These are phyloP conservation scores for Luperina nickerlii DNA, from an alignment of 2,888 invertebrate genomes.

Conservation along the genomic window DNA sequence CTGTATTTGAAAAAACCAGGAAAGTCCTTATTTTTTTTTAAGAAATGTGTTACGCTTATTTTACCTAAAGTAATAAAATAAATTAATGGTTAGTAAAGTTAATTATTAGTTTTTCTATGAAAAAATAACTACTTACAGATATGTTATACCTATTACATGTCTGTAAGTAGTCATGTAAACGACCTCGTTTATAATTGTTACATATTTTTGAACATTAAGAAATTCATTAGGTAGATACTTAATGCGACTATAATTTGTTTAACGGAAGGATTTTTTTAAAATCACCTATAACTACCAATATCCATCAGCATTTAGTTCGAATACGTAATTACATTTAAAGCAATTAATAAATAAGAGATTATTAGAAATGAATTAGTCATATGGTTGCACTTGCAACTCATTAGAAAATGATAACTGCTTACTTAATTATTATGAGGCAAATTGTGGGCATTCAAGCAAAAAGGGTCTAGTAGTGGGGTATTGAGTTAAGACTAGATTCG, in stretches of 20 bases:
- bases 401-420: conserved; percentile 25
- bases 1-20: background rate
- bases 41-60: background rate
- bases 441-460: too few relatives aligned
- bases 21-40: background rate
- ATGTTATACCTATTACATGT: background rate
- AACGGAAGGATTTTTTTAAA: conserved; percentile 1
- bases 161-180: too few relatives aligned
- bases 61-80: background rate
- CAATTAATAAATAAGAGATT: conserved; percentile 33
- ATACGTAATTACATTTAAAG: conserved; percentile 1
- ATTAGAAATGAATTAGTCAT: conserved; percentile 14
- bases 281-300: conserved; percentile 27
- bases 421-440: conserved; percentile 19
- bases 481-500: too few relatives aligned
- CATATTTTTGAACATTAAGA: conserved; percentile 10
- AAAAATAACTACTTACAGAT: background rate
- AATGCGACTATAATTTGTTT: conserved; percentile 20
- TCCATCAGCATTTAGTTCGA: conserved; percentile 10
- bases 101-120: conserved; percentile 9
- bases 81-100: background rate
- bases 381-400: background rate
- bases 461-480: too few relatives aligned
- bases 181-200: background rate
- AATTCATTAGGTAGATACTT: background rate